Conservation (phyloP, 2,888 invertebrate genomes). For the Pantelozetes paolii region DNA sequence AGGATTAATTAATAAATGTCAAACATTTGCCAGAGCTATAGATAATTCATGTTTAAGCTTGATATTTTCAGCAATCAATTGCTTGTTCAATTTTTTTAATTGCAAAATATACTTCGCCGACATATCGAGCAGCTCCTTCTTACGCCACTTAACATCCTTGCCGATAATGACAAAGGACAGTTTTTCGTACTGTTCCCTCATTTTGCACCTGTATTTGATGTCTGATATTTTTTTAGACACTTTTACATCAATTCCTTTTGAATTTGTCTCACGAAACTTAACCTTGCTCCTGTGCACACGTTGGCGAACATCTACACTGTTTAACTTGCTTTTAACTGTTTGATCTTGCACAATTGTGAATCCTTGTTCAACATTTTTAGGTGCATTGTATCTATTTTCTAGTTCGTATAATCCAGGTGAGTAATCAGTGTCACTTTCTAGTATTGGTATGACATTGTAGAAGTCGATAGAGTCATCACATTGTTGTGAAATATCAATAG, state of each 20-base stretch:
- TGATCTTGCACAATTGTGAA: no score
- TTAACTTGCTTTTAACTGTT: no score
- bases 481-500: no score
- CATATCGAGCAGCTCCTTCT: background rate
- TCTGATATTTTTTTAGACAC: background rate
- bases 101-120: background rate
- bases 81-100: background rate
- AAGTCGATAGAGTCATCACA: no score
- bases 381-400: background rate
- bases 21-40: no score
- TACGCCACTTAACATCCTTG: background rate
- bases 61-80: background rate
- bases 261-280: background rate
- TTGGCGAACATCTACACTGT: no score
- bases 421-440: background rate
- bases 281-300: background rate
- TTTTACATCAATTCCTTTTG: background rate
- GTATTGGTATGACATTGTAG: background rate
- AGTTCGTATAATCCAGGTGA: no score
- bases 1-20: no score
- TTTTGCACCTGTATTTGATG: background rate
- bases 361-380: background rate
- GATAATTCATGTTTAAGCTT: background rate
- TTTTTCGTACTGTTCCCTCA: background rate
- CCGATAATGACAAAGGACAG: background rate